These are phyloP conservation scores for Cyprinodon tularosa DNA, from an alignment of 2,113 vertebrate genomes.

Conservation along the genomic window DNA sequence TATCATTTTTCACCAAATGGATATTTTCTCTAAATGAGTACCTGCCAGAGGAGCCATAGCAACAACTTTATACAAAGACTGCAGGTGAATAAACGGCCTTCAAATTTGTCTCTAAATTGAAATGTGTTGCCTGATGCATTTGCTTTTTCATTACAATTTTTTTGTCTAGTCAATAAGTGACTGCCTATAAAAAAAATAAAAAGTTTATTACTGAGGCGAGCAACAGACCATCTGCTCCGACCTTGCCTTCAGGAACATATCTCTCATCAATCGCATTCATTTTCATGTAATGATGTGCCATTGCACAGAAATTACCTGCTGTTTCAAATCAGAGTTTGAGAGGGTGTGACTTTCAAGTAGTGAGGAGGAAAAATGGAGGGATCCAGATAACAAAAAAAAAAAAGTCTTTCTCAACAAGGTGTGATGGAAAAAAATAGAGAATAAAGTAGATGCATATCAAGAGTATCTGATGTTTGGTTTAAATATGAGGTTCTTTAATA, in stretches of 20 bases:
- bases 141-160: constrained; percentile 43
- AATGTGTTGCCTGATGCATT: constrained; percentile 33
- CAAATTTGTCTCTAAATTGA: constrained; percentile 42
- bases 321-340: constrained; percentile 43
- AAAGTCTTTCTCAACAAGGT: not conserved
- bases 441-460: not conserved
- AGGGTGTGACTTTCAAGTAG: constrained; percentile 4
- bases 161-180: constrained; percentile 47
- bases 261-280: constrained; percentile 53
- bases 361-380: not conserved
- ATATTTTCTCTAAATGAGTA: constrained; percentile 38
- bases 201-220: constrained; percentile 50
- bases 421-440: not conserved
- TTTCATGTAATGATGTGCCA: constrained; percentile 55
- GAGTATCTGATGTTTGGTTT: not conserved
- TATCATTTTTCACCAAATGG: constrained; percentile 18
- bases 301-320: constrained; percentile 51
- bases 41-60: constrained; percentile 55
- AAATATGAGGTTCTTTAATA: too few species aligned
- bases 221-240: constrained; percentile 43
- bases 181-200: constrained; percentile 48
- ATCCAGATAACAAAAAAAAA: not conserved
- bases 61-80: constrained; percentile 51
- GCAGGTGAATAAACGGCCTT: constrained; percentile 53
- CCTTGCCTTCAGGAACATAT: constrained; percentile 41